Conservation (phyloP, 2,113 vertebrate genomes). For the Clarias macrocephalus region DNA sequence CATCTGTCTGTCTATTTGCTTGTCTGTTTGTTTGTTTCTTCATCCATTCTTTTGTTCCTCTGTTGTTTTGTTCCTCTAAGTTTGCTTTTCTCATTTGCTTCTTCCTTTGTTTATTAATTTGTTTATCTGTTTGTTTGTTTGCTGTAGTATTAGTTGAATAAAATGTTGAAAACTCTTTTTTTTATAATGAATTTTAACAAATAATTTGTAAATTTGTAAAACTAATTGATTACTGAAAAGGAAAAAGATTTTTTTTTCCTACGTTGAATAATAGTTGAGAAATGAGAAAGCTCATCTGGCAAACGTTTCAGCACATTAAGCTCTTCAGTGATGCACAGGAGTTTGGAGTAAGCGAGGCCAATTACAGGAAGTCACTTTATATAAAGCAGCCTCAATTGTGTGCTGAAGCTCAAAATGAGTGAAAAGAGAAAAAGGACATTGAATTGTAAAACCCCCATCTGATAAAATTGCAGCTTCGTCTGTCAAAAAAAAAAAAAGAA, state of each 20-base stretch:
- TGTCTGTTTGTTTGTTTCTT: background rate
- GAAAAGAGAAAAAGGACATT: background rate
- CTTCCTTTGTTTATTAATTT: background rate
- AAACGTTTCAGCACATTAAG: conserved; percentile 32
- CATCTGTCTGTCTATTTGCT: background rate
- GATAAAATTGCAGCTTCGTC: conserved; percentile 6
- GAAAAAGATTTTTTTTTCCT: background rate
- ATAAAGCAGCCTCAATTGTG: conserved; percentile 9
- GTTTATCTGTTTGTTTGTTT: background rate
- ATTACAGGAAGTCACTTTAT: conserved; percentile 30
- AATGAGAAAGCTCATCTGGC: conserved; percentile 22
- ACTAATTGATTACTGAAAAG: background rate
- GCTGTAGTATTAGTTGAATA: background rate
- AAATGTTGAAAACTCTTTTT: background rate
- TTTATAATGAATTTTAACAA: background rate
- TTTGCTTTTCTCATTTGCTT: no score
- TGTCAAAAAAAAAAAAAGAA: background rate
- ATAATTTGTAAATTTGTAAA: background rate
- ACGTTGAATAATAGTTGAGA: background rate
- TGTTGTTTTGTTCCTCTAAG: no score
- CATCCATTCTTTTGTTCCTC: background rate
- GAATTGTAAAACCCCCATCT: background rate
- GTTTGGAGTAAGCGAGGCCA: conserved; percentile 19
- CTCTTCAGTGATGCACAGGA: conserved; percentile 18
- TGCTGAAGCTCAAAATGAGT: background rate